Evolutionary conservation across 1,140 invertebrate species (phyloP), one percentile per base, ranked within the genome.

Genomic region (Trichonephila inaurata): DNA sequence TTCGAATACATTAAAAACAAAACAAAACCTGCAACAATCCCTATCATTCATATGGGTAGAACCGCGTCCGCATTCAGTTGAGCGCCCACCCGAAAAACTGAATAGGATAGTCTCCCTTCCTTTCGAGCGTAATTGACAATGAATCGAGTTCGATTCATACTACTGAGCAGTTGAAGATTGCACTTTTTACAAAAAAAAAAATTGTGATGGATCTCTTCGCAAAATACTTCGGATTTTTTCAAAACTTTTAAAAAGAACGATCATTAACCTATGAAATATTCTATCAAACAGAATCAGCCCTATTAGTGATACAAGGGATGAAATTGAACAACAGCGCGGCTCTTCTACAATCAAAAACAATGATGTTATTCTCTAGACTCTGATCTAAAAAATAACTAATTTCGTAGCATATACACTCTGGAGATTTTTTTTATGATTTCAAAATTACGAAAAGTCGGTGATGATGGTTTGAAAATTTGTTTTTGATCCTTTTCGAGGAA

Each of bases 101-200:
- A 93, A 93, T 93, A 72, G 92, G 88, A 93, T 89, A 77, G 83
- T 87, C 92, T 93, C 85, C n/a, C 61, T 88, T 40, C 86, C 21
- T 85, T 85, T 85, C 51, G 21, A 58, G 83, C 24, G 58, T n/a
- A 44, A 85, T 24, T 51, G 83, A 85, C 14, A 33, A 33, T 77
- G 72, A 77, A 40, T 77, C 33, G 14, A 33, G 14, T 40, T 77
- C 16, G 72, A 69, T 69, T 14, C 12, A 24, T 77, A 33, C 19
- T n/a, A 33, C 33, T 14, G 72, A 18, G 16, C 14, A 18, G 5
- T 77, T 33, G 14, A 33, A 28, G 28, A 18, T 77, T 40, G 72
- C 2, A 16, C 14, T 77, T 69, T 24, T 24, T 19, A 21, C 33
- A 5, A 16, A 77, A 77, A 40, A n/a, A 40, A 77, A 28, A 33